Evolutionary conservation across 2,888 invertebrate genomes (phyloP).

Genomic region (Digitonthophagus gazella): DNA sequence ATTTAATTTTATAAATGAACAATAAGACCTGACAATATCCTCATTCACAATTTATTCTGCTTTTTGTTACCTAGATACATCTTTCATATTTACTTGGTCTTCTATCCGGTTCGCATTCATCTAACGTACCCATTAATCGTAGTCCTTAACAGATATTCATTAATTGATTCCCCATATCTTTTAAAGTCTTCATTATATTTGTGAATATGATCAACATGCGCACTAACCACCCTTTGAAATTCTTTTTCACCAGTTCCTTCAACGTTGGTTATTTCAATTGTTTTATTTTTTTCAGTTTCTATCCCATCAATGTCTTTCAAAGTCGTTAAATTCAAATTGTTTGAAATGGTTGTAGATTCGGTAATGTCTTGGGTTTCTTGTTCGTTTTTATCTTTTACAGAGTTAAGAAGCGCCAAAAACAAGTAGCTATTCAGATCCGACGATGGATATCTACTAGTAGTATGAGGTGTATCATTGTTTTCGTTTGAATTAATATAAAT

Average conservation of each 20-base stretch:
- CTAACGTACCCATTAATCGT: constrained; percentile 58
- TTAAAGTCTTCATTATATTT: constrained; percentile 31
- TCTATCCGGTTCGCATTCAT: constrained; percentile 73
- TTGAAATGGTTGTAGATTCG: constrained; percentile 65
- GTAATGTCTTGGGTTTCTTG: constrained; percentile 57
- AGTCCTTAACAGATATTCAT: constrained; percentile 37
- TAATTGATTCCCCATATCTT: constrained; percentile 20
- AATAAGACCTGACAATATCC: constrained; percentile 10
- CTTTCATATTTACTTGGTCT: constrained; percentile 67
- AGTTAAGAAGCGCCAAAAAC: no score
- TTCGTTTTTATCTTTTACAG: constrained; percentile 29
- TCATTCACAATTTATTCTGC: neutral
- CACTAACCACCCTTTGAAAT: constrained; percentile 35
- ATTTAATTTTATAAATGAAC: no score
- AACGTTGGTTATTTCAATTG: constrained; percentile 9
- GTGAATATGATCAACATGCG: constrained; percentile 41
- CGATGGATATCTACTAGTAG: constrained; percentile 26
- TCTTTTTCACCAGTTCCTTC: constrained; percentile 13
- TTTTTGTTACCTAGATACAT: constrained; percentile 44
- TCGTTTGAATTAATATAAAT: constrained; percentile 56
- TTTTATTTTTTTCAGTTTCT: neutral
- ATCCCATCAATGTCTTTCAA: constrained; percentile 41
- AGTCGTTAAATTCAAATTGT: constrained; percentile 62
- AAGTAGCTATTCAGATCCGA: constrained; percentile 30
- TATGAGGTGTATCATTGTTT: no score